Conservation (phyloP, 1,140 invertebrate species). For the Reticulitermes speratus region DNA sequence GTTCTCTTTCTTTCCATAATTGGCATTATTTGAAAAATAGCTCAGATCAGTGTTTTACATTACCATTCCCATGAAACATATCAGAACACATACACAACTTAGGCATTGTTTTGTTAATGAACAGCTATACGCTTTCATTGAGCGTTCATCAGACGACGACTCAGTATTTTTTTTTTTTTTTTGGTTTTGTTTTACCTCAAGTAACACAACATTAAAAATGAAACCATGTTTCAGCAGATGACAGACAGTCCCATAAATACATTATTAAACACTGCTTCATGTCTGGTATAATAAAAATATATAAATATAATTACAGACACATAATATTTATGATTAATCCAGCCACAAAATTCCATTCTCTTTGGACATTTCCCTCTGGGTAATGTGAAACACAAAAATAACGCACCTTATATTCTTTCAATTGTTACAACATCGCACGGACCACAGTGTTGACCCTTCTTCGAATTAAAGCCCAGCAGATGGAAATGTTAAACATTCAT, state of each 20-base stretch:
- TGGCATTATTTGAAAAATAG: conserved; percentile 6
- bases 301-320: conserved; percentile 13
- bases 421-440: background rate
- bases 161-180: background rate
- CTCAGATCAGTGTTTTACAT: background rate
- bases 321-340: conserved; percentile 22
- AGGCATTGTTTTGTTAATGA: conserved; percentile 20
- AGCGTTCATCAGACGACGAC: conserved; percentile 20
- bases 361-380: conserved; percentile 2
- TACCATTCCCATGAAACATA: conserved; percentile 11
- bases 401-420: conserved; percentile 10
- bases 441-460: background rate
- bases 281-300: conserved; percentile 27
- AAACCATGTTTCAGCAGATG: background rate
- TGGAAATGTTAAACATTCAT: background rate
- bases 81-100: conserved; percentile 26
- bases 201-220: conserved; percentile 27
- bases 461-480: background rate
- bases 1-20: background rate
- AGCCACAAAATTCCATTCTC: conserved; percentile 14
- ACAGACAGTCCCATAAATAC: conserved; percentile 6
- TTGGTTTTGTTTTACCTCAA: background rate
- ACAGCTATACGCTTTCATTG: background rate
- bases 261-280: background rate
- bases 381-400: conserved; percentile 14